phyloP scores from a whole-genome alignment of 2,888 invertebrate species.

The Dryococelus australis region DNA sequence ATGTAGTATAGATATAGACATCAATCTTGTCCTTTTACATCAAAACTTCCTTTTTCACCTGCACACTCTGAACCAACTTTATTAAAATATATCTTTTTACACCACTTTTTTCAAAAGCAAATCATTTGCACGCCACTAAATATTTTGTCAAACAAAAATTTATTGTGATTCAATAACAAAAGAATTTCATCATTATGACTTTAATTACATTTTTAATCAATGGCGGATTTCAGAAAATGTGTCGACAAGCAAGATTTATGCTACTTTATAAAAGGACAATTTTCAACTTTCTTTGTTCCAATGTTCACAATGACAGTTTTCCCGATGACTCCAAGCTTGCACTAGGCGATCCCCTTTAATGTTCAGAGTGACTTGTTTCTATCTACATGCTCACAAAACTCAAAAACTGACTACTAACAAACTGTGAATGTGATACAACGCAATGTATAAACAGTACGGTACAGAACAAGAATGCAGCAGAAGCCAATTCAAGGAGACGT shows the following conservation, averaged over 20 bases:
- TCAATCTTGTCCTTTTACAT: slow-evolving; percentile 26
- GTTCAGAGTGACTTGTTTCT: slow-evolving; percentile 36
- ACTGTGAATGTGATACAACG: not conserved
- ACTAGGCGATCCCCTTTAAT: slow-evolving; percentile 44
- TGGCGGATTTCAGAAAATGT: slow-evolving; percentile 70
- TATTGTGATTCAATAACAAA: not conserved
- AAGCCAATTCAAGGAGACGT: slow-evolving; percentile 43
- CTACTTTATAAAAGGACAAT: slow-evolving; percentile 31
- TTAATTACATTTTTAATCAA: not conserved
- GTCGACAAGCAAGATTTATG: slow-evolving; percentile 61
- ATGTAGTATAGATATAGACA: slow-evolving; percentile 4
- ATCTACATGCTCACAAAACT: slow-evolving; percentile 35
- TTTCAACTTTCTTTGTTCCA: not conserved
- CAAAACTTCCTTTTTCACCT: not conserved
- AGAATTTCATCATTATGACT: not conserved
- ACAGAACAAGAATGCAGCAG: slow-evolving; percentile 12
- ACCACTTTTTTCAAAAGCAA: not conserved
- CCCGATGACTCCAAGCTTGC: not conserved
- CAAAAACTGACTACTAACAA: slow-evolving; percentile 25
- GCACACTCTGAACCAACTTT: not conserved
- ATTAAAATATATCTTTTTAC: not conserved
- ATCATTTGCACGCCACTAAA: not conserved
- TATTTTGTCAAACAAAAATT: not conserved
- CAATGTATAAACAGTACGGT: slow-evolving; percentile 1
- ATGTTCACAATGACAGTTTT: not conserved